These are phyloP conservation scores for Polietes domitor DNA, from an alignment of 2,888 invertebrate species.

Conservation along the genomic window DNA sequence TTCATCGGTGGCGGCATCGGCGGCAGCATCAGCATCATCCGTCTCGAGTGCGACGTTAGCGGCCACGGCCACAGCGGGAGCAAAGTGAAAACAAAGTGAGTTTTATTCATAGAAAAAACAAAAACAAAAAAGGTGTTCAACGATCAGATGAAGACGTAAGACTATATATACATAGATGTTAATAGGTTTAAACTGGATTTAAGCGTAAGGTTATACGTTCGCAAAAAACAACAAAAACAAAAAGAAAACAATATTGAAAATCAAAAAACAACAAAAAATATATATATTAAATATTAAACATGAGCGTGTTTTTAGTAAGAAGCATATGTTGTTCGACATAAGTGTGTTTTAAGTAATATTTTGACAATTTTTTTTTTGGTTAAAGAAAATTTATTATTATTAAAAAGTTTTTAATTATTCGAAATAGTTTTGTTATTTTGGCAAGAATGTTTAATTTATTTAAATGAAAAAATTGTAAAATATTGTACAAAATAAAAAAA, in stretches of 20 bases:
- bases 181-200: slow-evolving; percentile 65
- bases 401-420: slow-evolving; percentile 55
- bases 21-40: too few species aligned
- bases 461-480: slow-evolving; percentile 49
- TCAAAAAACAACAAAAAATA: not conserved
- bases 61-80: slow-evolving; percentile 64
- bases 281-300: slow-evolving; percentile 8
- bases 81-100: slow-evolving; percentile 64
- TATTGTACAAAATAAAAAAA: slow-evolving; percentile 22
- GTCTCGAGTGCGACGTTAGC: slow-evolving; percentile 68
- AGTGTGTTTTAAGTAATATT: slow-evolving; percentile 57
- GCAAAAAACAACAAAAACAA: slow-evolving; percentile 44
- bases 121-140: slow-evolving; percentile 55
- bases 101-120: slow-evolving; percentile 51
- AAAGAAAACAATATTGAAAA: slow-evolving; percentile 38
- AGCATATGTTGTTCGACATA: slow-evolving; percentile 24
- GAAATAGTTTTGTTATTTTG: slow-evolving; percentile 44
- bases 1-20: slow-evolving; percentile 68
- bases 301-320: slow-evolving; percentile 4
- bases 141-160: slow-evolving; percentile 64
- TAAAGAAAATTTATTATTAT: slow-evolving; percentile 47
- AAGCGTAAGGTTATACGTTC: slow-evolving; percentile 60
- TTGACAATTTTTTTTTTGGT: slow-evolving; percentile 61
- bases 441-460: slow-evolving; percentile 50
- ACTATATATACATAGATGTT: slow-evolving; percentile 64